These are phyloP conservation scores for Galendromus occidentalis DNA, from an alignment of 1,140 invertebrate genomes.

Conservation along the genomic window DNA sequence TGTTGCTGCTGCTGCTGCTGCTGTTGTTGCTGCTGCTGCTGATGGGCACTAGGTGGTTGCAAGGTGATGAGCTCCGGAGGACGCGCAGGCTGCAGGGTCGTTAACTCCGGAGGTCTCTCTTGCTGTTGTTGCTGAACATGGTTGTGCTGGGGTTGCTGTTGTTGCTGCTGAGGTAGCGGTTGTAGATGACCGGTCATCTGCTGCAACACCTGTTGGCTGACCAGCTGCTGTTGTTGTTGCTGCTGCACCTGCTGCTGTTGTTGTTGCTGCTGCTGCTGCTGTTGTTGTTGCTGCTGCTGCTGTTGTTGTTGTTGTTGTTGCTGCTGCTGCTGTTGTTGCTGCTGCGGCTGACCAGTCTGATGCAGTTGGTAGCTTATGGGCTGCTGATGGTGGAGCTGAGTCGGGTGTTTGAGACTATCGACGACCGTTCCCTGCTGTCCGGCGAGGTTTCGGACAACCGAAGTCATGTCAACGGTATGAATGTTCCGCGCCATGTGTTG, in stretches of 20 bases:
- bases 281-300: neutral
- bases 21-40: neutral
- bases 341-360: neutral
- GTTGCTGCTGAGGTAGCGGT: neutral
- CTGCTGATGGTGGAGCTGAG: neutral
- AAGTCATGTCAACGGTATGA: neutral
- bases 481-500: constrained; percentile 7
- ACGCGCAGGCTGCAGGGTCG: neutral
- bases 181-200: neutral
- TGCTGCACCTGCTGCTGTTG: neutral
- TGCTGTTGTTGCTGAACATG: neutral
- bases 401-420: neutral
- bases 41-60: neutral
- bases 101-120: constrained; percentile 1
- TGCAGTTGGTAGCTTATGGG: neutral
- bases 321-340: neutral
- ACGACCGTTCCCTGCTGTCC: constrained; percentile 1
- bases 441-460: neutral
- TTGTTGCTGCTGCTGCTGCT: neutral
- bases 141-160: neutral
- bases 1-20: neutral
- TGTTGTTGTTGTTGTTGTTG: neutral
- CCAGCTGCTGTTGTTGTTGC: neutral
- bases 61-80: neutral
- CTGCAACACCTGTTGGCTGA: neutral